These are phyloP conservation scores for Drosophila dunni DNA, from an alignment of 1,140 invertebrate species.

Conservation along the genomic window DNA sequence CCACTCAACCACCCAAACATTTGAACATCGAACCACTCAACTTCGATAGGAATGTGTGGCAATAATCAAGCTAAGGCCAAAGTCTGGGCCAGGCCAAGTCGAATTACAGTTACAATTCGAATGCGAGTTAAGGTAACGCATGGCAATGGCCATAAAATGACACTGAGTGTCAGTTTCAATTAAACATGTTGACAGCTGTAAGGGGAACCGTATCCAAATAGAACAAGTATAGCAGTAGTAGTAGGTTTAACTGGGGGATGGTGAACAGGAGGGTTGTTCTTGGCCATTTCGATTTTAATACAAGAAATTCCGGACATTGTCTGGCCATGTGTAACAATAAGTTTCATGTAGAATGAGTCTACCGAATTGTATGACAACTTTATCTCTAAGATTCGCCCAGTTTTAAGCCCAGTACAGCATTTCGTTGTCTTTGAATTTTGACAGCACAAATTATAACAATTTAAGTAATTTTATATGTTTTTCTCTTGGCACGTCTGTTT, in stretches of 20 bases:
- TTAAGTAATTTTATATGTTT: conserved; percentile 77
- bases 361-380: conserved; percentile 62
- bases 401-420: conserved; percentile 20
- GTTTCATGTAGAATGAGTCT: not conserved
- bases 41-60: conserved; percentile 47
- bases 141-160: conserved; percentile 82
- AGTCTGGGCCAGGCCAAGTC: conserved; percentile 48
- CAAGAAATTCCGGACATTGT: conserved; percentile 76
- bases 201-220: conserved; percentile 58
- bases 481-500: not conserved
- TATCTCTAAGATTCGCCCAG: conserved; percentile 46
- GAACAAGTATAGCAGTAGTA: not conserved
- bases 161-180: conserved; percentile 84
- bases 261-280: conserved; percentile 28
- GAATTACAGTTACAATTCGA: conserved; percentile 57
- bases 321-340: conserved; percentile 57
- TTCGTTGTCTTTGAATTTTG: conserved; percentile 51
- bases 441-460: conserved; percentile 43
- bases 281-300: conserved; percentile 78
- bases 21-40: not conserved
- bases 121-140: conserved; percentile 61
- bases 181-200: conserved; percentile 84
- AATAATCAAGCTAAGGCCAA: conserved; percentile 61
- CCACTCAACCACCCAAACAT: not conserved
- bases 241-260: not conserved